These are phyloP conservation scores for Eptatretus atami DNA, from an alignment of 2,797 vertebrate species.

Conservation along the genomic window DNA sequence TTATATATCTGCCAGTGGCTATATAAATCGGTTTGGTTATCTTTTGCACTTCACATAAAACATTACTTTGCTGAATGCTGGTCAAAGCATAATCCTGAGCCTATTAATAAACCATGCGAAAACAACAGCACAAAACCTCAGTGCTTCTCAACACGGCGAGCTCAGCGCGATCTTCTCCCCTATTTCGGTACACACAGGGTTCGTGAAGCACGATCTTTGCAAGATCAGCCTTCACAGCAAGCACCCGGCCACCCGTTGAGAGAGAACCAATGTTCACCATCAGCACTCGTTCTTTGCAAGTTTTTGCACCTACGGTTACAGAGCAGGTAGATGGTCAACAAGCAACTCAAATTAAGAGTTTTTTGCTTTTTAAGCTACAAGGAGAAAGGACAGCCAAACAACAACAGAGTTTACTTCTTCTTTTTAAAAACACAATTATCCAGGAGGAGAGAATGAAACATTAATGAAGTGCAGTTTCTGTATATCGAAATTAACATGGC, in stretches of 20 bases:
- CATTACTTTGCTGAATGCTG: not conserved
- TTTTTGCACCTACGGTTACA: constrained; percentile 52
- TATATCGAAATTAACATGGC: too few species aligned
- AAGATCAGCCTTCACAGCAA: constrained; percentile 83
- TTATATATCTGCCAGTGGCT: too few species aligned
- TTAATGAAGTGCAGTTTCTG: too few species aligned
- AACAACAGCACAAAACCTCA: constrained; percentile 42
- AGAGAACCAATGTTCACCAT: constrained; percentile 97
- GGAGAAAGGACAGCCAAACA: too few species aligned
- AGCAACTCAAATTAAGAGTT: too few species aligned
- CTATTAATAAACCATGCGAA: not conserved
- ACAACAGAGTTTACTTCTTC: too few species aligned
- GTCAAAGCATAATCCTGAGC: not conserved
- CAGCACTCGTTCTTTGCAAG: constrained; percentile 85
- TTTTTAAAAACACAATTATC: too few species aligned
- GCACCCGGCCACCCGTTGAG: constrained; percentile 80
- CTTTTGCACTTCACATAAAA: too few species aligned
- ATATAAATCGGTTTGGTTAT: too few species aligned
- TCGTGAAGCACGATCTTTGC: constrained; percentile 96
- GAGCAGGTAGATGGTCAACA: not conserved
- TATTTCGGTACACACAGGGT: constrained; percentile 91
- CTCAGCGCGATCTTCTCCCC: constrained; percentile 96
- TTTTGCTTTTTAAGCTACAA: too few species aligned
- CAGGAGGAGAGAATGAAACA: too few species aligned
- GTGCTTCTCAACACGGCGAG: constrained; percentile 82